These are phyloP conservation scores for Distichodus sexfasciatus DNA, from an alignment of 2,797 vertebrate genomes.

Conservation along the genomic window DNA sequence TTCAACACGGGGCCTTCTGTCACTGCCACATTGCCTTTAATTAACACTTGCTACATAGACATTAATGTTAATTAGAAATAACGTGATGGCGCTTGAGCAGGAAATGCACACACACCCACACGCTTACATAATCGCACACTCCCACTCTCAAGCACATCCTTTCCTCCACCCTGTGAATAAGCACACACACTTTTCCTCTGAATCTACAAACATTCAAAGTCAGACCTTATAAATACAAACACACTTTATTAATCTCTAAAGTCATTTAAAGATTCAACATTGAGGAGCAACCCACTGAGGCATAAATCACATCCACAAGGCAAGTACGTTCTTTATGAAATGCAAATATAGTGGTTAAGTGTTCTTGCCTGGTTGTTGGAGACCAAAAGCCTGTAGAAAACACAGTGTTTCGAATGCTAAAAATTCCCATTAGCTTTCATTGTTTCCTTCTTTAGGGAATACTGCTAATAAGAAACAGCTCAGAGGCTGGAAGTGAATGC, in stretches of 20 bases:
- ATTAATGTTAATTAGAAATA: neutral
- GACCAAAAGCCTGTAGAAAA: neutral
- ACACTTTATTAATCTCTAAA: neutral
- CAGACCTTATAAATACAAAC: neutral
- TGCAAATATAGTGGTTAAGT: conserved; percentile 8
- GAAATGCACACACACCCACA: neutral
- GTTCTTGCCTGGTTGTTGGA: neutral
- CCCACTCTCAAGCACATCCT: neutral
- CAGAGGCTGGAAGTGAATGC: neutral
- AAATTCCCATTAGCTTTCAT: no score
- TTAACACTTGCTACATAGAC: neutral
- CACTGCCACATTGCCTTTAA: neutral
- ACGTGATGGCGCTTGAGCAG: neutral
- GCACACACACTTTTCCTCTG: neutral
- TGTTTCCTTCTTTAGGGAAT: neutral
- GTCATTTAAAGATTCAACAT: neutral
- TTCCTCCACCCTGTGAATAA: conserved; percentile 41
- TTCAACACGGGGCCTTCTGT: neutral
- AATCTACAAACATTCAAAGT: neutral
- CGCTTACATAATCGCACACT: no score
- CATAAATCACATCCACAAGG: neutral
- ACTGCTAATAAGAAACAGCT: neutral
- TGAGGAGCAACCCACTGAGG: neutral
- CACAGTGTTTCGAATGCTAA: neutral
- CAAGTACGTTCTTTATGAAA: conserved; percentile 11